Conservation (phyloP, 1,140 invertebrate genomes). For the Heliconius congener region DNA sequence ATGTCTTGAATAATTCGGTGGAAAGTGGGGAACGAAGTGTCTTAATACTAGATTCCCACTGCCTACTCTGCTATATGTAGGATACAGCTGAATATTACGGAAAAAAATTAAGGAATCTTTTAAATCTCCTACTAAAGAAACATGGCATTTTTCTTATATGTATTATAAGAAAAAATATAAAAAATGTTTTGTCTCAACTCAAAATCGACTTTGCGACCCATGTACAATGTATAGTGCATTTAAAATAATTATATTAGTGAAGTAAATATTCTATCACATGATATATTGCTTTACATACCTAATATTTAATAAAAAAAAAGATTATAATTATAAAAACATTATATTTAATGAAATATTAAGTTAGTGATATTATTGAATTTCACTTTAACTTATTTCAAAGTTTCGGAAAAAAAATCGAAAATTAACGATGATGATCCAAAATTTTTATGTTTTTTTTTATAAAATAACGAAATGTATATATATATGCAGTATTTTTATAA, state of each 20-base stretch:
- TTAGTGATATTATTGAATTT: no score
- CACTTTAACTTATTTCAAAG: not conserved
- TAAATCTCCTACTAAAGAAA: no score
- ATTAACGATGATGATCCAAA: not conserved
- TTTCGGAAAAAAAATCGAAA: not conserved
- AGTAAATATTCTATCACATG: conserved; percentile 5
- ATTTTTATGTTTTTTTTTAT: not conserved
- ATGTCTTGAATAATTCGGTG: no score
- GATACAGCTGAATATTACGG: no score
- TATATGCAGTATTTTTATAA: no score
- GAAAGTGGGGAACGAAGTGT: no score
- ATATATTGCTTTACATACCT: not conserved
- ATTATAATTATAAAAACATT: not conserved
- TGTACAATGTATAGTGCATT: not conserved
- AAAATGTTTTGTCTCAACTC: not conserved
- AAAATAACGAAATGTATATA: no score
- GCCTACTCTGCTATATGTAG: no score
- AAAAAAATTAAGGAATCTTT: no score
- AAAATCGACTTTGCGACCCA: not conserved
- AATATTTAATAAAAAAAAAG: not conserved
- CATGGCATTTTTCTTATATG: no score
- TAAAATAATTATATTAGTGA: conserved; percentile 1
- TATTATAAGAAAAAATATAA: no score
- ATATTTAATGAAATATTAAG: not conserved
- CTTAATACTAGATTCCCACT: no score